Base-by-base conservation (phyloP, 2,797 vertebrate species). In the Chaetophractus vellerosus region DNA sequence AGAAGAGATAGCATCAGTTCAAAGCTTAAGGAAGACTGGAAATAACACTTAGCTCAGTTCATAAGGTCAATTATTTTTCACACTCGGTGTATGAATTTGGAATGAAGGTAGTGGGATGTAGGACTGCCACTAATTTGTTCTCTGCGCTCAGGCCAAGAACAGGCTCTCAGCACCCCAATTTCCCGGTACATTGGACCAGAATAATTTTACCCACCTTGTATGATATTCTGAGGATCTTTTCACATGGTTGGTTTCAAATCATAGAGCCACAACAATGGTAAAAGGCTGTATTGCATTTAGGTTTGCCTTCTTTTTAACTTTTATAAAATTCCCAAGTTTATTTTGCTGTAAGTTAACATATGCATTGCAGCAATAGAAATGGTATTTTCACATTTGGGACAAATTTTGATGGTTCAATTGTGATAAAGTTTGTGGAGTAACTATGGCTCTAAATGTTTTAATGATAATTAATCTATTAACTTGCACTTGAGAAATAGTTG, bases 1-100 rank as follows among this genome's bases (percentile, higher is more conserved):
- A 95, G 82, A 87, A 84, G 28, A 96, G 19, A 90, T 50, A 75
- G 21, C 9, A 89, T 90, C 83, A 85, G 57, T 93, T 87, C 84
- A 96, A 89, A 90, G 31, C 50, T 69, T 95, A 82, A 85, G 55
- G 11, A 96, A 93, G 94, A 78, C 71, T 96, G 52, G 92, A 96
- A 93, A 91, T 90, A 85, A 88, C 81, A 93, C 15, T 75, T 69
- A 94, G 36, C 18, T 94, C 31, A 78, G 14, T 80, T 92, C 52
- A 74, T 36, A 61, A 12, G 28, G 7, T 84, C 55, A 4, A 2
- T 41, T 93, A 95, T 88, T 55, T 78, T 76, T 92, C 80, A 75
- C 19, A 45, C 33, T 66, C 21, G 76, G 55, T 21, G 93, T 95
- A 45, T 38, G 82, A 90, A 75, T 95, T 89, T 92, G 38, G 38